phyloP scores from a whole-genome alignment of 2,797 vertebrate species.

The Paguma larvata region DNA sequence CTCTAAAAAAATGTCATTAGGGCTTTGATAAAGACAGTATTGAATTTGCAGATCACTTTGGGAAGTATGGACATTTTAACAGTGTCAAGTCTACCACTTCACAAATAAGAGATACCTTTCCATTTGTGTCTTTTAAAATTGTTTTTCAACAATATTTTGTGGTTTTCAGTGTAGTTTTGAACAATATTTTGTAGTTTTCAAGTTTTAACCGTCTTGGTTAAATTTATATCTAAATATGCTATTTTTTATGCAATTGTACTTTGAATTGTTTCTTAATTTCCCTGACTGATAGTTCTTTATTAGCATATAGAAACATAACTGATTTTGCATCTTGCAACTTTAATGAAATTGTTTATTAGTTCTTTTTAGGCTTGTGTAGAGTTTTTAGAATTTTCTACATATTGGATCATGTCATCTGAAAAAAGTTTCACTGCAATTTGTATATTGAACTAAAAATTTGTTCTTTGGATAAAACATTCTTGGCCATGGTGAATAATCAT shows the following conservation, averaged over 20 bases:
- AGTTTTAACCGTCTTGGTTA: background rate
- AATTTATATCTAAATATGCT: background rate
- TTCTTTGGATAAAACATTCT: background rate
- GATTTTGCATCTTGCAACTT: background rate
- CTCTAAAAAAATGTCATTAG: background rate
- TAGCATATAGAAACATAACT: background rate
- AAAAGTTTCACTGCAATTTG: background rate
- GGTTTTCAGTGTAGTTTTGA: background rate
- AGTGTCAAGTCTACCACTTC: background rate
- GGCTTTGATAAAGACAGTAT: background rate
- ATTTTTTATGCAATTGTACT: background rate
- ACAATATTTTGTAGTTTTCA: background rate
- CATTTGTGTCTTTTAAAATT: background rate
- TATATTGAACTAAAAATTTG: background rate
- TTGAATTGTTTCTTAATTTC: background rate
- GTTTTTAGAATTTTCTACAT: background rate
- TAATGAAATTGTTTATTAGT: background rate
- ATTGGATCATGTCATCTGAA: background rate
- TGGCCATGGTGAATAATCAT: background rate
- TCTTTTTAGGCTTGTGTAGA: background rate
- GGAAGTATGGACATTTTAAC: background rate
- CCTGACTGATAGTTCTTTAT: background rate
- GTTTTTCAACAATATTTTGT: background rate
- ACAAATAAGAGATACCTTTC: background rate
- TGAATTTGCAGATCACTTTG: background rate